phyloP scores from a whole-genome alignment of 1,140 invertebrate genomes.

The Manduca sexta region DNA sequence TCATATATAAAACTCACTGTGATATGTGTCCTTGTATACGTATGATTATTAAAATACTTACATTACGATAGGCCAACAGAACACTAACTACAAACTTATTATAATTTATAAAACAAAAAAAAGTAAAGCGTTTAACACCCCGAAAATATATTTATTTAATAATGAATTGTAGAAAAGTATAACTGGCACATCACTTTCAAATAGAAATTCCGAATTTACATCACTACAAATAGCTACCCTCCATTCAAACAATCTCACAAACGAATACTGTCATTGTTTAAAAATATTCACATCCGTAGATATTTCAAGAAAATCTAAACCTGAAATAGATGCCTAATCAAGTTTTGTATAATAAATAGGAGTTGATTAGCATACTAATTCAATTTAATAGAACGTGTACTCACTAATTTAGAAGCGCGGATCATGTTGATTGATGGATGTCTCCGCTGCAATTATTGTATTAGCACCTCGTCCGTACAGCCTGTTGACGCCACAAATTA shows the following conservation, averaged over 20 bases:
- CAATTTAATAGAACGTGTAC: conserved; percentile 17
- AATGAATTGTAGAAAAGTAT: too few relatives aligned
- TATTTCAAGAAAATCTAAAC: background rate
- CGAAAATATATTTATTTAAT: too few relatives aligned
- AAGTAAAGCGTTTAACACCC: too few relatives aligned
- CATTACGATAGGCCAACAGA: too few relatives aligned
- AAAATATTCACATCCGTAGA: conserved; percentile 3
- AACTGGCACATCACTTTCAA: too few relatives aligned
- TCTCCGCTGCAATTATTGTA: conserved; percentile 16
- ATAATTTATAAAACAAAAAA: too few relatives aligned
- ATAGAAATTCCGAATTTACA: too few relatives aligned
- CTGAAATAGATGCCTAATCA: background rate
- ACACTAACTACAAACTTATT: too few relatives aligned
- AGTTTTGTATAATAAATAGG: background rate
- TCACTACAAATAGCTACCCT: background rate
- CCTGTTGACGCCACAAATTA: conserved; percentile 48
- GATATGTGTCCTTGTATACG: too few relatives aligned
- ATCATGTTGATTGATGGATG: conserved; percentile 27
- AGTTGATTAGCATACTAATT: conserved; percentile 1
- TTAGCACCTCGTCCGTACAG: conserved; percentile 23
- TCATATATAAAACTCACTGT: background rate
- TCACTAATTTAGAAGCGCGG: conserved; percentile 38
- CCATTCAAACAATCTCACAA: conserved; percentile 3
- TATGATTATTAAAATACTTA: too few relatives aligned
- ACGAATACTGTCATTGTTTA: conserved; percentile 6